Evolutionary conservation across 2,888 invertebrate genomes (phyloP), one percentile per base, ranked within the genome.

Genomic region (Matsumyia berberina): DNA sequence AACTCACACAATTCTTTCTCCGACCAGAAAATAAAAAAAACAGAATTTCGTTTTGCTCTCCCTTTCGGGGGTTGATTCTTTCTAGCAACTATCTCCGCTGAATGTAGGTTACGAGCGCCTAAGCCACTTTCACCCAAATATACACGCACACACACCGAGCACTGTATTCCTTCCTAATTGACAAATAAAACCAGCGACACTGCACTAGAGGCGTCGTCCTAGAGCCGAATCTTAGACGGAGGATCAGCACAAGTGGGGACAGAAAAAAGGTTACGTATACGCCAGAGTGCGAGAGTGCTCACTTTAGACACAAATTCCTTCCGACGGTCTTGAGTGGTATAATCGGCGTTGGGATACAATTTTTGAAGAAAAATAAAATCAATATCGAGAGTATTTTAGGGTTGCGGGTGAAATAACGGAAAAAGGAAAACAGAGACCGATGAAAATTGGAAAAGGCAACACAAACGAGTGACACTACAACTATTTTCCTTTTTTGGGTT

Each of bases 251-350:
- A 29, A 49, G 53, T 42, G 12, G 11, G 9, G 6, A 29, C 6
- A 8, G n/a, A 33, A 74, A 77, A 70, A 60, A 73, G 31, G 69
- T 79, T 83, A 83, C 83, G 83, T 83, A 83, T 83, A 69, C 83
- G 83, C 37, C 83, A 53, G 66, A 82, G 82, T 78, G 83, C 15
- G n/a, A 46, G 37, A 57, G 19, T 17, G 51, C 33, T 4, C 55
- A 37, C 19, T 44, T 66, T 51, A 37, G 37, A 66, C 19, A 33
- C 29, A 55, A 46, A 9, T 73, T 44, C 35, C 11, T 70, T 49
- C 42, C 62, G 76, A 64, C 70, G 57, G 70, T 44, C 60, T 70
- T 60, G 24, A 12, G 11, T 33, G 58, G 79, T 24, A 57, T 60
- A 73, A 62, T 67, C 46, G 60, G 17, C 29, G 42, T 58, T 24